A percentile compares a stretch with the other conserved stretches of the same genome.
Conservation (phyloP, 2,113 vertebrate species). For the Vimba vimba region DNA sequence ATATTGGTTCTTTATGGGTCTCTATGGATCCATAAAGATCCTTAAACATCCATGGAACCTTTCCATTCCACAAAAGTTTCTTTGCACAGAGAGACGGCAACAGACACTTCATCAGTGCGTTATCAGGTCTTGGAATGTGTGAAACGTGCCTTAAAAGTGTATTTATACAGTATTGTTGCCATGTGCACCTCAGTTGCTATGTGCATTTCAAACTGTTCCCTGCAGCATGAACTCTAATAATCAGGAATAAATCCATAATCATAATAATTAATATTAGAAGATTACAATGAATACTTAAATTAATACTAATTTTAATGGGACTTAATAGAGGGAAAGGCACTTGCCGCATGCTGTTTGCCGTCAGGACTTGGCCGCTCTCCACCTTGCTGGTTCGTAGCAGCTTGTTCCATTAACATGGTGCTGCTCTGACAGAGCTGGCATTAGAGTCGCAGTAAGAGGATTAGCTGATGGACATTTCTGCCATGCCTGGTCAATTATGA, state of each 20-base stretch:
- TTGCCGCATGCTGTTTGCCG: neutral
- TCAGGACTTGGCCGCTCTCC: slow-evolving; percentile 8
- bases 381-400: slow-evolving; percentile 9
- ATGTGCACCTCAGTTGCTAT: no score
- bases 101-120: no score
- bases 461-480: slow-evolving; percentile 57
- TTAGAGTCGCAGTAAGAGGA: slow-evolving; percentile 56
- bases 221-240: slow-evolving; percentile 7
- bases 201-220: neutral
- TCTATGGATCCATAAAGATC: no score
- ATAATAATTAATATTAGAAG: slow-evolving; percentile 39
- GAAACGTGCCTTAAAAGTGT: no score
- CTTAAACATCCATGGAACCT: no score
- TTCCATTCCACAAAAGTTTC: no score
- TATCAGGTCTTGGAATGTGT: no score
- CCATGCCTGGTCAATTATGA: slow-evolving; percentile 55
- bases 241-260: neutral
- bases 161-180: neutral
- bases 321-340: slow-evolving; percentile 6
- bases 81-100: no score
- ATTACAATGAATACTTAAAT: slow-evolving; percentile 35
- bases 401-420: slow-evolving; percentile 52
- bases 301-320: slow-evolving; percentile 27
- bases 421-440: slow-evolving; percentile 42
- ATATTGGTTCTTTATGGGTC: no score